Evolutionary conservation across 2,797 vertebrate species (phyloP).

Genomic region (Anabacerthia variegaticeps): DNA sequence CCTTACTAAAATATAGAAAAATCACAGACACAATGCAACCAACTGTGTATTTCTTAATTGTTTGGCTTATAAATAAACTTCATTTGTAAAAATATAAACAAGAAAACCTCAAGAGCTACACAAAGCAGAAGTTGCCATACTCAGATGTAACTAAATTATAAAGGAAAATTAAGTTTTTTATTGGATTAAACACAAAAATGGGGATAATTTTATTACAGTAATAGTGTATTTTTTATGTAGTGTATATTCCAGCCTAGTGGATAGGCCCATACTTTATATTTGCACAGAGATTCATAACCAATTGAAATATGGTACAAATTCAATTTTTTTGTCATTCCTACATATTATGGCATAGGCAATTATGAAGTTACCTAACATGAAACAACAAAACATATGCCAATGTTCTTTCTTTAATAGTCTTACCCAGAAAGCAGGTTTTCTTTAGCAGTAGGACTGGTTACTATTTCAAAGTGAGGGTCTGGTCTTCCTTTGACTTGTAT

Average conservation of each 20-base stretch:
- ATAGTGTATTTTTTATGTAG: neutral
- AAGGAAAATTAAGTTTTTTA: neutral
- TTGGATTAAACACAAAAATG: neutral
- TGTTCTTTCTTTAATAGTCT: neutral
- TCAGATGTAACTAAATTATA: neutral
- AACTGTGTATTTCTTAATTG: conserved; percentile 49
- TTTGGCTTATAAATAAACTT: neutral
- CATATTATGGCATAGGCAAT: neutral
- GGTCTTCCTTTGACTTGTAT: neutral
- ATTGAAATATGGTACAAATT: neutral
- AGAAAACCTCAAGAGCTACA: neutral
- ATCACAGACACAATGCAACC: conserved; percentile 47
- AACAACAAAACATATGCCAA: neutral
- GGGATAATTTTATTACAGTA: neutral
- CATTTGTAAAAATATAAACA: neutral
- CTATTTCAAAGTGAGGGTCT: neutral
- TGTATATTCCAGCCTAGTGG: neutral
- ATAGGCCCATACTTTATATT: neutral
- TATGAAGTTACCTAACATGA: neutral
- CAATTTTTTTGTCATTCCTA: neutral
- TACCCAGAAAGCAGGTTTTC: neutral
- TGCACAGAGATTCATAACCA: neutral
- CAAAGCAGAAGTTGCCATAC: neutral
- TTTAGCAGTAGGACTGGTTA: neutral
- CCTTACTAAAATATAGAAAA: conserved; percentile 65